A percentile compares a stretch with the other conserved stretches of the same genome.
Conservation (phyloP, 1,140 invertebrate genomes). For the Drosophila albomicans region DNA sequence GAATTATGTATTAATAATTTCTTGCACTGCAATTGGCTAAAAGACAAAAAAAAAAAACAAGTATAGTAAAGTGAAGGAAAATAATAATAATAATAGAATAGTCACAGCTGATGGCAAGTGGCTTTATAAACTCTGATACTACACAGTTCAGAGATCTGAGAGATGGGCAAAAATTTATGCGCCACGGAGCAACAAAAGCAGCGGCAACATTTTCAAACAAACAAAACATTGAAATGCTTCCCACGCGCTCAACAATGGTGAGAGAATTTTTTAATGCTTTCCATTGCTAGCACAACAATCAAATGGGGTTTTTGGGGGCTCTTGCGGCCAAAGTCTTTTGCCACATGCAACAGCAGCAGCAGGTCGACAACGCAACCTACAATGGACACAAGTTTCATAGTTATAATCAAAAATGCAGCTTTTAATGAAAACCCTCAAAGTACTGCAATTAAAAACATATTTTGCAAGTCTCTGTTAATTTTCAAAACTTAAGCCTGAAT, state of each 20-base stretch:
- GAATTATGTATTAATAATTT: conserved; percentile 82
- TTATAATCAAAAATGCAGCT: background rate
- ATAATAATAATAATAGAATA: background rate
- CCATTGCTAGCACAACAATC: conserved; percentile 71
- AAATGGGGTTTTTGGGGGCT: conserved; percentile 41
- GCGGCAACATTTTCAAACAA: conserved; percentile 64
- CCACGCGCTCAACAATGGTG: conserved; percentile 76
- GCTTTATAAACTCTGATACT: conserved; percentile 34
- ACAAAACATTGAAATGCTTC: conserved; percentile 80
- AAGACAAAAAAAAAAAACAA: conserved; percentile 10
- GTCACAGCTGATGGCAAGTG: conserved; percentile 28
- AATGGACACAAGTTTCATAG: conserved; percentile 13
- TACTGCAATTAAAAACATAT: background rate
- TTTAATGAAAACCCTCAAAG: background rate
- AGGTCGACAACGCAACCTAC: conserved; percentile 29
- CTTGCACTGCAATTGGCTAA: conserved; percentile 48
- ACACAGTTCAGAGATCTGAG: background rate
- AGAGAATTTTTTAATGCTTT: conserved; percentile 77
- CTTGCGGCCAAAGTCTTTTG: conserved; percentile 71
- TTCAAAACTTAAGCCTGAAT: no score
- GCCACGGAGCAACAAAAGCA: conserved; percentile 33
- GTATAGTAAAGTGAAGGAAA: conserved; percentile 6
- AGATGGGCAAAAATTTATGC: conserved; percentile 43
- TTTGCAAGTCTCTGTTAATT: background rate
- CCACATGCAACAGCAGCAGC: conserved; percentile 63